Evolutionary conservation across 1,140 invertebrate species (phyloP).

Genomic region (Caenorhabditis elegans): DNA sequence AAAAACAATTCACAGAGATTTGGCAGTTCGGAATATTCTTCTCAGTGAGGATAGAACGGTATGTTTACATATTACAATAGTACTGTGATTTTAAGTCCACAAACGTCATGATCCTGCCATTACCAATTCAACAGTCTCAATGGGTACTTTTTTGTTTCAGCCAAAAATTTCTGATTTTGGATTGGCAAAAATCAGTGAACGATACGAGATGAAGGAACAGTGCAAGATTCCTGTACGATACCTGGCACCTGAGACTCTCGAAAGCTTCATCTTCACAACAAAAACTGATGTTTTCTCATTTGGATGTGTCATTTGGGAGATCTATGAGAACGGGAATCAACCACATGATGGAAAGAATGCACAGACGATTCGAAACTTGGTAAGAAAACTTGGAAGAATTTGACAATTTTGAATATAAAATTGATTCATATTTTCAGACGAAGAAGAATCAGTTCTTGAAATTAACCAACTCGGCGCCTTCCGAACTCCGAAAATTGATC

Average conservation of each 20-base stretch:
- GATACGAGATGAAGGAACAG: constrained; percentile 17
- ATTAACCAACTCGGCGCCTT: neutral
- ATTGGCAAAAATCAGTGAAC: neutral
- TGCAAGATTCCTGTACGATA: constrained; percentile 3
- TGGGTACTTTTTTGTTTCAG: neutral
- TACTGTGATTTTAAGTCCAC: no score
- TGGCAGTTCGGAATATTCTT: neutral
- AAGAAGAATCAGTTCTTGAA: constrained; percentile 11
- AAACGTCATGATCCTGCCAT: no score
- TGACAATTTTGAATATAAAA: neutral
- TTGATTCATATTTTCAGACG: neutral
- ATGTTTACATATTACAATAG: neutral
- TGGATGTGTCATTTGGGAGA: constrained; percentile 19
- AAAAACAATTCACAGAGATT: constrained; percentile 22
- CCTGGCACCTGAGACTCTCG: neutral
- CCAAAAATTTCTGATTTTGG: constrained; percentile 45
- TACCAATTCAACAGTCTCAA: neutral
- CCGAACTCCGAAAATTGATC: neutral
- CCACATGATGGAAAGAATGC: constrained; percentile 8
- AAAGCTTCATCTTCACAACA: neutral
- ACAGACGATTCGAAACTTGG: neutral
- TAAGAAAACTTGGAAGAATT: no score
- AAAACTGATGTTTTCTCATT: constrained; percentile 27
- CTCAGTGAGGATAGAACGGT: neutral
- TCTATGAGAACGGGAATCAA: neutral